Evolutionary conservation across 2,113 vertebrate genomes (phyloP).

Genomic region (Rhinogobius similis): DNA sequence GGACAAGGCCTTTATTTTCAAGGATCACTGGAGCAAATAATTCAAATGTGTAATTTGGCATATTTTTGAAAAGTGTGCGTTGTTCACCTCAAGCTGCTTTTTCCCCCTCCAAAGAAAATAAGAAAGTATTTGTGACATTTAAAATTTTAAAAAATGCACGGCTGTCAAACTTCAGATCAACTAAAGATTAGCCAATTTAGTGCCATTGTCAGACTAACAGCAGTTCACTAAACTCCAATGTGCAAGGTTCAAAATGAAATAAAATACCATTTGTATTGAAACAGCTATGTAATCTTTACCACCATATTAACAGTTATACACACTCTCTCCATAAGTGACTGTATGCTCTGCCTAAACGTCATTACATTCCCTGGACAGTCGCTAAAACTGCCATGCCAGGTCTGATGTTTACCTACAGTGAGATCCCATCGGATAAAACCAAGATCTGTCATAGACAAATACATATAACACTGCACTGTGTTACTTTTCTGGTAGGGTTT

Average conservation of each 20-base stretch:
- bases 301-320: background rate
- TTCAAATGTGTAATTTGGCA: background rate
- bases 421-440: conserved; percentile 62
- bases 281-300: background rate
- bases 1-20: background rate
- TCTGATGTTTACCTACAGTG: conserved; percentile 65
- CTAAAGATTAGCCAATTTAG: too few relatives aligned
- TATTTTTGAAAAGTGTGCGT: background rate
- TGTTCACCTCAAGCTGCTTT: background rate
- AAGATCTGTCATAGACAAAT: conserved; percentile 25
- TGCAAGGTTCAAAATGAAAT: background rate
- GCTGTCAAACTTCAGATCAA: too few relatives aligned
- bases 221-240: too few relatives aligned
- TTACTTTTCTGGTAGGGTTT: background rate
- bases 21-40: background rate
- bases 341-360: conserved; percentile 33
- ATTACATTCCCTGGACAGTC: conserved; percentile 57
- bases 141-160: background rate
- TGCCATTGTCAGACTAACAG: too few relatives aligned
- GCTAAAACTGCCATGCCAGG: conserved; percentile 53
- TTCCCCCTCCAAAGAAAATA: background rate
- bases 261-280: background rate
- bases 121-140: background rate
- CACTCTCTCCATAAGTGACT: background rate
- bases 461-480: conserved; percentile 12